These are phyloP conservation scores for Eledone cirrhosa DNA, from an alignment of 2,888 invertebrate species.

Conservation along the genomic window DNA sequence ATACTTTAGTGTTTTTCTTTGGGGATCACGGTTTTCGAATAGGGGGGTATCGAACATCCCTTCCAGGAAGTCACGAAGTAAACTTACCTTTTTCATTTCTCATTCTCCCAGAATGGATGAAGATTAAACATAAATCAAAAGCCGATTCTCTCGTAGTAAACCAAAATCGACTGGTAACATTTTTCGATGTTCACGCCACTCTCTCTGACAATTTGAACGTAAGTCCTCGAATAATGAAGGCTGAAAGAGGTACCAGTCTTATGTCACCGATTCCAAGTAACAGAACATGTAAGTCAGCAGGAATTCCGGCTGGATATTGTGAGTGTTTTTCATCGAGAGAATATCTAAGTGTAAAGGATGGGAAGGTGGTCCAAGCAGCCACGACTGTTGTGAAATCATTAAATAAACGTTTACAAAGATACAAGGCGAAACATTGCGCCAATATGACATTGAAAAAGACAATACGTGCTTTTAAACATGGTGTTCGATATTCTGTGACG, in stretches of 20 bases:
- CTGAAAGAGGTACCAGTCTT: background rate
- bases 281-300: background rate
- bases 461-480: background rate
- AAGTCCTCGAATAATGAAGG: too few species aligned
- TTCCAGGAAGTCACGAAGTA: background rate
- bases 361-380: background rate
- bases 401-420: background rate
- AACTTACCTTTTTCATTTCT: constrained; percentile 1
- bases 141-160: background rate
- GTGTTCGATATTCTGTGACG: background rate
- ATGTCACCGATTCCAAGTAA: background rate
- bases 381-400: background rate
- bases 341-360: background rate
- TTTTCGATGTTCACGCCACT: background rate
- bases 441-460: background rate
- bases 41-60: background rate
- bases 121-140: background rate
- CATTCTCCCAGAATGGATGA: background rate
- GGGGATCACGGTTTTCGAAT: constrained; percentile 11
- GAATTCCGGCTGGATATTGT: background rate
- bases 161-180: background rate
- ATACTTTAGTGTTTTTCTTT: constrained; percentile 7
- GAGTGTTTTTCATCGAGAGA: background rate
- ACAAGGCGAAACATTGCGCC: background rate
- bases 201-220: background rate